These are phyloP conservation scores for Poecilia latipinna DNA, from an alignment of 2,113 vertebrate species.

Conservation along the genomic window DNA sequence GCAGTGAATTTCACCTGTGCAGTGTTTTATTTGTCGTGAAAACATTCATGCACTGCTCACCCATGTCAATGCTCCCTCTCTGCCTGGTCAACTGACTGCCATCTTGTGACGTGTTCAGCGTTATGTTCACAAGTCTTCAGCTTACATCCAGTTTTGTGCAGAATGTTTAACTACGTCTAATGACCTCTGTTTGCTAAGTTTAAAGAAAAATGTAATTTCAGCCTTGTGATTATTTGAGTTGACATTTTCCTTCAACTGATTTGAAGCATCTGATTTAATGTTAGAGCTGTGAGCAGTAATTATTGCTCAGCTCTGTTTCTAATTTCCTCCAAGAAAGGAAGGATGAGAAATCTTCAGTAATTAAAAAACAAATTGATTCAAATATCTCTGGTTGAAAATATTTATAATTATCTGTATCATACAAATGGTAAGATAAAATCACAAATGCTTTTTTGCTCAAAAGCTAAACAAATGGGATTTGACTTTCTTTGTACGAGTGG, in stretches of 20 bases:
- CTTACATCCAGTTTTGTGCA: neutral
- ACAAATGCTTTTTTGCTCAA: neutral
- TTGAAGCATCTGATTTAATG: neutral
- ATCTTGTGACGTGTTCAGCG: neutral
- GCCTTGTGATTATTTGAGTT: neutral
- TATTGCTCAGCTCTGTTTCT: neutral
- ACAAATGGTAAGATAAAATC: neutral
- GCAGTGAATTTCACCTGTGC: conserved; percentile 50
- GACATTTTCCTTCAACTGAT: neutral
- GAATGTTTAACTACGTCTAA: conserved; percentile 1
- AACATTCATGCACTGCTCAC: conserved; percentile 70
- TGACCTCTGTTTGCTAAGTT: conserved; percentile 11
- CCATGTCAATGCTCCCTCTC: conserved; percentile 36
- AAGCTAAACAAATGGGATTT: neutral
- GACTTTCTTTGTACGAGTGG: neutral
- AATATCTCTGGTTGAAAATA: neutral
- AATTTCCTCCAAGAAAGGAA: neutral
- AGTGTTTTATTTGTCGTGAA: conserved; percentile 70
- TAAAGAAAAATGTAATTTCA: neutral
- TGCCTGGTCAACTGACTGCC: conserved; percentile 20
- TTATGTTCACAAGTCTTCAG: neutral
- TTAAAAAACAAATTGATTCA: neutral
- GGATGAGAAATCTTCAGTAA: neutral
- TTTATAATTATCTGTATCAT: neutral
- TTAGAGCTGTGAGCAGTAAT: neutral